Base-by-base conservation (phyloP, 2,113 vertebrate species). In the Machaerirhynchus nigripectus region DNA sequence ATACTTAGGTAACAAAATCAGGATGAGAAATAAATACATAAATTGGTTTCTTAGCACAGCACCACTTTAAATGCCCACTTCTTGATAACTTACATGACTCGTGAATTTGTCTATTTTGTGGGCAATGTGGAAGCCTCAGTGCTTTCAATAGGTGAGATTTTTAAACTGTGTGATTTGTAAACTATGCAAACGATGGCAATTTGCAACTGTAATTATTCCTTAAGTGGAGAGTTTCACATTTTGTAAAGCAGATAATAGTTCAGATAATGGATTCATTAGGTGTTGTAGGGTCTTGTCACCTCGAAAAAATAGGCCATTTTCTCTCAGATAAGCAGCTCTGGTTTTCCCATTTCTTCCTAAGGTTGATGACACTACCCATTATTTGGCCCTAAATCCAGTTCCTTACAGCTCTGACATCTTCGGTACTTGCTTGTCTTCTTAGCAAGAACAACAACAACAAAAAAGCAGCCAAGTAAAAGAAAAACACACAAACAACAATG, bases 171-270 rank as follows among this genome's bases (percentile, higher is more conserved):
- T 65, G 33, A 84, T 86, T 70, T 94, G 42, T 81, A 92, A 85
- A 81, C 73, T 81, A 75, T 56, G 60, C 13, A 81, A 84, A 81
- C 0, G 1, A 88, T 42, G 26, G 19, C 35, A 89, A 86, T 86
- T 80, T 69, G 23, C 1, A 9, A 46, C 30, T 88, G 55, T 70
- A 93, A 95, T 39, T 81, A 55, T 63, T 93, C 39, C 27, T 96
- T 70, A 90, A 89, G 30, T 78, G 39, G 18, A 86, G 50, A 74
- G 18, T 90, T 88, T 83, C 46, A 35, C 23, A 84, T 65, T 94
- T 92, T 74, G 10, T 59, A 92, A 84, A 75, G 35, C 10, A 92
- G 71, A 59, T 90, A 95, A 89, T 84, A 77, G 73, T 87, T 37
- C 50, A 63, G 83, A 70, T 80, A 93, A 83, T 50, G 11, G 64